Conservation (phyloP, 2,888 invertebrate genomes). For the Spilarctia lutea region DNA sequence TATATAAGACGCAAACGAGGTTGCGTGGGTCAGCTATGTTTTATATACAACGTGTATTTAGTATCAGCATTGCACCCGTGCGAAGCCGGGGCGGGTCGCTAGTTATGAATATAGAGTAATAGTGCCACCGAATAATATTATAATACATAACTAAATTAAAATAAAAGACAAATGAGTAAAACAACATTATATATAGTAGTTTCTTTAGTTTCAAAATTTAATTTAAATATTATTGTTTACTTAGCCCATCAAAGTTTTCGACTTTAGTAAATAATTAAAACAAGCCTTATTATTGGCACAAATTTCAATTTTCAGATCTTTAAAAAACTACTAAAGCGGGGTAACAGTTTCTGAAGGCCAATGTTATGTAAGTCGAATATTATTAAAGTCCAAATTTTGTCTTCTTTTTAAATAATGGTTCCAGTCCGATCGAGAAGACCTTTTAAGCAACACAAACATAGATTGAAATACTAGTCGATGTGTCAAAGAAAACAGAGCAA, state of each 20-base stretch:
- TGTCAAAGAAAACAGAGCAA: not conserved
- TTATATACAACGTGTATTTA: too few species aligned
- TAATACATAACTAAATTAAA: not conserved
- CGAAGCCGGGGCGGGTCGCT: too few species aligned
- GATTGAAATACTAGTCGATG: slow-evolving; percentile 12
- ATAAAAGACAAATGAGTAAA: not conserved
- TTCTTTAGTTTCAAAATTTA: not conserved
- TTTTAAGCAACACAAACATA: slow-evolving; percentile 17
- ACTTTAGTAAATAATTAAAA: not conserved
- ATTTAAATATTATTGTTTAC: not conserved
- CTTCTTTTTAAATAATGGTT: not conserved
- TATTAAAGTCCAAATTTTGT: not conserved
- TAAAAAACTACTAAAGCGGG: not conserved
- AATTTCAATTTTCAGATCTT: not conserved
- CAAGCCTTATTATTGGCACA: not conserved
- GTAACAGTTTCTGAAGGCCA: not conserved
- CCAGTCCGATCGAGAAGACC: not conserved
- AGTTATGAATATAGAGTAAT: too few species aligned
- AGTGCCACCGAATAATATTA: not conserved
- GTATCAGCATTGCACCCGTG: too few species aligned
- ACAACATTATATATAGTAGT: not conserved
- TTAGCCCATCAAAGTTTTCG: not conserved
- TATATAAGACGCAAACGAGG: too few species aligned
- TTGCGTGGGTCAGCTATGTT: too few species aligned
- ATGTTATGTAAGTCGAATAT: not conserved